Base-by-base conservation (phyloP, 1,140 invertebrate genomes). In the Metaphire vulgaris region DNA sequence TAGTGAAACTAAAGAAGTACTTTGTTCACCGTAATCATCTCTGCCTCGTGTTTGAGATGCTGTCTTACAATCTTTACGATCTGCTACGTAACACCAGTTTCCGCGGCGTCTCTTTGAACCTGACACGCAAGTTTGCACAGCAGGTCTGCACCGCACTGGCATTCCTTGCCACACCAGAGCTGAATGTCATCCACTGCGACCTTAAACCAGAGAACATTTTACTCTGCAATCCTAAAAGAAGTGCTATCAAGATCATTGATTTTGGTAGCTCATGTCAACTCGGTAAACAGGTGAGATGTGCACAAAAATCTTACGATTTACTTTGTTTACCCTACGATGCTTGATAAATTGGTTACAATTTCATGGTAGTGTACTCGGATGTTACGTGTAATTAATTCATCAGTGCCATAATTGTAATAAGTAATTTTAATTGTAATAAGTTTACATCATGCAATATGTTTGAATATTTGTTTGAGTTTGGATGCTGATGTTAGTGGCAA, bases 181-280 rank as follows among this genome's bases (percentile, higher is more conserved):
- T 99, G 87, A 97, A 96, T 89, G 98, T 99, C 88, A 99, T 99
- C 88, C 98, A 99, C 89, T 99, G 97, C 92, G 97, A 99, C 91
- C 90, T 99, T 87, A 99, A 99, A 81, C 98, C 98, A 80, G 98
- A 99, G 89, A 99, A 99, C 89, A 99, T 99, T 86, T 90, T 99
- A 82, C 90, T 99, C 85, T 99, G 97, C 89, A 99, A 99, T 90
- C 96, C 97, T 71, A 99, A 99, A 88, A 89, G 96, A 87, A 98
- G 93, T 86, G 96, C 97, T 81, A 99, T 99, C 87, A 99, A 99
- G 89, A 98, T 99, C 87, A 95, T 99, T 81, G 97, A 99, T 89
- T 99, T 99, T 90, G 97, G 96, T 79, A 97, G 94, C 88, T 97
- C 95, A 79, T 99, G 96, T 91, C 95, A 98, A 88, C 90, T 98